phyloP scores from a whole-genome alignment of 2,113 vertebrate genomes.

The Electrona antarctica region DNA sequence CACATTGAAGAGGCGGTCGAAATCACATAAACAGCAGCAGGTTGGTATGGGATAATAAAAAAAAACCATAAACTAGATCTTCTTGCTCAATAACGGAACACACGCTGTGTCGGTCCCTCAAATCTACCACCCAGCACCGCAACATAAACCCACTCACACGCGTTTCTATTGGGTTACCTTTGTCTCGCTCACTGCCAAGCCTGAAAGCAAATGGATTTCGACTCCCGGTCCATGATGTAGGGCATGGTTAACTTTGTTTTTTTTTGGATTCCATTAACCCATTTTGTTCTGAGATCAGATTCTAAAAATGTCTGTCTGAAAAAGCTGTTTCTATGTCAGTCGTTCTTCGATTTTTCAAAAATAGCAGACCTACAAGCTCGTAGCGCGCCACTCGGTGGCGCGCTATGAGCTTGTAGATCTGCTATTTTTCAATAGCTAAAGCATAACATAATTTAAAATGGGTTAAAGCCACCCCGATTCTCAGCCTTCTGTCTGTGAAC shows the following conservation, averaged over 20 bases:
- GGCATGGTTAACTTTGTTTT: slow-evolving; percentile 38
- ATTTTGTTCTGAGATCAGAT: too few species aligned
- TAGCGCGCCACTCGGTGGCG: too few species aligned
- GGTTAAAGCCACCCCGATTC: not conserved
- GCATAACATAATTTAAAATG: too few species aligned
- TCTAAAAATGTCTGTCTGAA: too few species aligned
- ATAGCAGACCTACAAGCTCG: too few species aligned
- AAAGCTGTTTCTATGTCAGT: too few species aligned
- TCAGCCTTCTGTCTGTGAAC: not conserved
- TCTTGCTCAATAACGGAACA: slow-evolving; percentile 33
- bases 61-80: slow-evolving; percentile 32
- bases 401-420: too few species aligned
- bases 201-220: slow-evolving; percentile 29
- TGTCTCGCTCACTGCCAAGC: slow-evolving; percentile 3
- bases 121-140: slow-evolving; percentile 19
- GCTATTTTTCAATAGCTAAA: too few species aligned
- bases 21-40: slow-evolving; percentile 52
- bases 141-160: slow-evolving; percentile 53
- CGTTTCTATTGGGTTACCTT: slow-evolving; percentile 48
- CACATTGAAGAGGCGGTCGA: slow-evolving; percentile 13
- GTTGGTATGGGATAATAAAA: slow-evolving; percentile 26
- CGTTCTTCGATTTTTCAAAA: too few species aligned
- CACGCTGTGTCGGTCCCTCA: not conserved
- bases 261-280: slow-evolving; percentile 21
- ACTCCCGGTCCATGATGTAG: slow-evolving; percentile 24